A percentile compares a stretch with the other conserved stretches of the same genome.
Conservation (phyloP, 2,797 vertebrate species). For the Avahi laniger region DNA sequence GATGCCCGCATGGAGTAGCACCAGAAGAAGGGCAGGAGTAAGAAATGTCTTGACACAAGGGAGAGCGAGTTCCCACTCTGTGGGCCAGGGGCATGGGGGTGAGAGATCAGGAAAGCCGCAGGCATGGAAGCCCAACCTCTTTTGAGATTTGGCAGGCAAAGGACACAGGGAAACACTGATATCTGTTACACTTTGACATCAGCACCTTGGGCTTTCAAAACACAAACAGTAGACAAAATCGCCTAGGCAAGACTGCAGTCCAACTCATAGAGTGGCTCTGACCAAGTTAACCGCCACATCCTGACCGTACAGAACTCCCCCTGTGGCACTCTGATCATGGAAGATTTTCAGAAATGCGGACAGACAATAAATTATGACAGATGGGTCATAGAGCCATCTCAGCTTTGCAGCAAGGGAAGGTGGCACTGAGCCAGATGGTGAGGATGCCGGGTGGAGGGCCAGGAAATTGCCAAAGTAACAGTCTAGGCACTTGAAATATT, state of each 20-base stretch:
- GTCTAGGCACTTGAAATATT: slow-evolving; percentile 82
- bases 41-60: slow-evolving; percentile 71
- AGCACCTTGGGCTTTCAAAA: slow-evolving; percentile 76
- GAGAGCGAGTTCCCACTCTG: slow-evolving; percentile 28
- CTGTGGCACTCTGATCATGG: background rate
- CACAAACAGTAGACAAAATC: slow-evolving; percentile 72
- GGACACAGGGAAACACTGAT: slow-evolving; percentile 51
- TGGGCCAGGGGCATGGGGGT: background rate
- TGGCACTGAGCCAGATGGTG: slow-evolving; percentile 39
- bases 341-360: slow-evolving; percentile 58
- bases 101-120: slow-evolving; percentile 23
- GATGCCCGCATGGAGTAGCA: slow-evolving; percentile 71
- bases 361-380: slow-evolving; percentile 40
- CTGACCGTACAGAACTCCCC: slow-evolving; percentile 41
- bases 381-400: slow-evolving; percentile 47
- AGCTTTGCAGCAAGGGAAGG: background rate
- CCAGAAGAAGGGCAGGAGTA: slow-evolving; percentile 68
- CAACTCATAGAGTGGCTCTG: slow-evolving; percentile 77
- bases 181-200: slow-evolving; percentile 65
- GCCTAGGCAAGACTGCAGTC: slow-evolving; percentile 72
- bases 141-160: slow-evolving; percentile 48
- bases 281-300: slow-evolving; percentile 54
- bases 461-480: slow-evolving; percentile 75
- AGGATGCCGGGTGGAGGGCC: background rate
- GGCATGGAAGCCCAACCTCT: slow-evolving; percentile 47